Conservation (phyloP, 2,888 invertebrate species). For the Polydrusus tereticollis region DNA sequence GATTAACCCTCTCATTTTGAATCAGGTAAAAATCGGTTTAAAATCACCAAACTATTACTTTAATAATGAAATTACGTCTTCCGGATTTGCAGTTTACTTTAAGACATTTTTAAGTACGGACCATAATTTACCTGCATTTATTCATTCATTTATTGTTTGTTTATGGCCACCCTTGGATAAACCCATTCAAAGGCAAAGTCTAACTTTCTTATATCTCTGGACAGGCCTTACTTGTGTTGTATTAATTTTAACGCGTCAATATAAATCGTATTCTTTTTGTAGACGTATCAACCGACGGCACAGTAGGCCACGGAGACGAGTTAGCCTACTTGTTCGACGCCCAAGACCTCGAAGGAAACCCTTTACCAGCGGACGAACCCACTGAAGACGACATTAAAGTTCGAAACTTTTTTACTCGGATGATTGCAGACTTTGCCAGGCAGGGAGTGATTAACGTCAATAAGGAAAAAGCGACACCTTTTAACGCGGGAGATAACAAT, state of each 20-base stretch:
- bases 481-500: constrained; percentile 66
- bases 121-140: too few species aligned
- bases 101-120: too few species aligned
- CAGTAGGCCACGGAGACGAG: constrained; percentile 77
- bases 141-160: too few species aligned
- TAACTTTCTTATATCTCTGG: too few species aligned
- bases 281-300: constrained; percentile 31
- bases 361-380: constrained; percentile 64
- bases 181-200: too few species aligned
- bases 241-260: neutral
- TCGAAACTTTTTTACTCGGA: constrained; percentile 74
- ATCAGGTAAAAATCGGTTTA: too few species aligned
- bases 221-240: too few species aligned
- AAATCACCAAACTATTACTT: too few species aligned
- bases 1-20: too few species aligned
- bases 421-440: constrained; percentile 78
- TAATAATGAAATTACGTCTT: too few species aligned
- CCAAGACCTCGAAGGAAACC: constrained; percentile 72
- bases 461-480: constrained; percentile 64
- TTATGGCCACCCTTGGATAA: too few species aligned
- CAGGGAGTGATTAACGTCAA: constrained; percentile 65
- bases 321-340: constrained; percentile 80
- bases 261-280: constrained; percentile 21
- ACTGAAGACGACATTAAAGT: constrained; percentile 73
- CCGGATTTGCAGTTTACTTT: too few species aligned